These are phyloP conservation scores for Lethenteron camtschaticum DNA, from an alignment of 2,113 vertebrate species.

Conservation along the genomic window DNA sequence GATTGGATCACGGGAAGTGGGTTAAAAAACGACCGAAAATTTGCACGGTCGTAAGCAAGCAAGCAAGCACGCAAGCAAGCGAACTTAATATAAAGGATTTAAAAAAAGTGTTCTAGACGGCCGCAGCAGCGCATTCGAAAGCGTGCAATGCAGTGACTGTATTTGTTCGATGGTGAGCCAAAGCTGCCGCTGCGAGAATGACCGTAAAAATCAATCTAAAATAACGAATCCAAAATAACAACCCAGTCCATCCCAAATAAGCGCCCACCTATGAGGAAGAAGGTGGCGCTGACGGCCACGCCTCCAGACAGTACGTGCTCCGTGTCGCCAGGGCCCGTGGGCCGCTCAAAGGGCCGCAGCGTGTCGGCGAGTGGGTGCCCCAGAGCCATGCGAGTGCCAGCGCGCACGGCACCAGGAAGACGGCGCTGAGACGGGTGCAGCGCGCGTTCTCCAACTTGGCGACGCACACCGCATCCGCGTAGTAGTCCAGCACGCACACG, in stretches of 20 bases:
- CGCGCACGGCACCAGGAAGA: constrained; percentile 45
- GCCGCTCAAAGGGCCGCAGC: constrained; percentile 47
- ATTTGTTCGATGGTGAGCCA: no score
- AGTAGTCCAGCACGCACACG: constrained; percentile 80
- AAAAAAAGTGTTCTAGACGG: neutral
- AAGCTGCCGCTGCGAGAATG: no score
- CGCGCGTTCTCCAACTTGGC: constrained; percentile 60
- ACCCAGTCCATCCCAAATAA: neutral
- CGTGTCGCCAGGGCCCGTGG: constrained; percentile 38
- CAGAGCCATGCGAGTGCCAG: constrained; percentile 81
- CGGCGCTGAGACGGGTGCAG: constrained; percentile 51
- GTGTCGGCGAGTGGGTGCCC: constrained; percentile 77
- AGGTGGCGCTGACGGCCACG: constrained; percentile 74
- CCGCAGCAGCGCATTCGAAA: neutral
- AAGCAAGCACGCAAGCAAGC: no score
- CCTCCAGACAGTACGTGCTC: constrained; percentile 90
- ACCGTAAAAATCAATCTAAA: no score
- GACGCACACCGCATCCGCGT: constrained; percentile 67
- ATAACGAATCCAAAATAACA: no score
- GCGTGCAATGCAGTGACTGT: no score
- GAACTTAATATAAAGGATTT: no score
- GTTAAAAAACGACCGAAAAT: no score
- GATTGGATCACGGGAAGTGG: no score
- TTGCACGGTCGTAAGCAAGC: no score
- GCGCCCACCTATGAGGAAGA: constrained; percentile 71